These are phyloP conservation scores for Cuniculus paca DNA, from an alignment of 2,797 vertebrate species.

Conservation along the genomic window DNA sequence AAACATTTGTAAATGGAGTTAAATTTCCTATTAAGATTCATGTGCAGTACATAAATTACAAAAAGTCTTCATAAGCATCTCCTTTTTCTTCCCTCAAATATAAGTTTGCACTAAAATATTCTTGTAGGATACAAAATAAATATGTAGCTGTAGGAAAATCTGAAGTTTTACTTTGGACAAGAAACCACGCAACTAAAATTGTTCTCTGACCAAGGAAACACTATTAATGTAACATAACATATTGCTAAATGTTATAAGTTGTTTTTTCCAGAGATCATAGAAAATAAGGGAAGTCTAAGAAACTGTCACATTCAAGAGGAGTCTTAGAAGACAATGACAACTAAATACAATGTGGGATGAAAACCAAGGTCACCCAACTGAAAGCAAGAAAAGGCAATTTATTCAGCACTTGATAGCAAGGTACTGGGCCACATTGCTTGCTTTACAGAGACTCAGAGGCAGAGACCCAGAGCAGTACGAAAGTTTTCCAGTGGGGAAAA, in stretches of 20 bases:
- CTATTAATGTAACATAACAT: background rate
- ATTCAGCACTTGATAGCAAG: background rate
- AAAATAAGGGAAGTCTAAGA: background rate
- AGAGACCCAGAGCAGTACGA: background rate
- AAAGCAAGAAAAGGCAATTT: background rate
- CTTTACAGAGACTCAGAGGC: background rate
- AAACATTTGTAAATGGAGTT: background rate
- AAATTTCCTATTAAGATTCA: background rate
- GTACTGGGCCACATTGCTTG: background rate
- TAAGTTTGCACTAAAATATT: constrained; percentile 25
- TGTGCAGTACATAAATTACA: background rate
- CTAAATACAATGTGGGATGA: background rate
- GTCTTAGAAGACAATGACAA: background rate
- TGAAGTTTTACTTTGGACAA: constrained; percentile 40
- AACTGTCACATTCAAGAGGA: background rate
- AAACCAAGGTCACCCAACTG: background rate
- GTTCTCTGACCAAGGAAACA: background rate
- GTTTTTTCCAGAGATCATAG: background rate
- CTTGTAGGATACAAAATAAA: background rate
- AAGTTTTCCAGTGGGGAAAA: background rate
- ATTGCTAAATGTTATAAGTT: background rate
- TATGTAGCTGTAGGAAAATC: background rate
- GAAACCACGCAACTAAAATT: constrained; percentile 4
- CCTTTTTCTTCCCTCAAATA: background rate
- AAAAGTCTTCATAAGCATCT: background rate